Base-by-base conservation (phyloP, 2,888 invertebrate genomes). In the Nemotelus nigrinus region DNA sequence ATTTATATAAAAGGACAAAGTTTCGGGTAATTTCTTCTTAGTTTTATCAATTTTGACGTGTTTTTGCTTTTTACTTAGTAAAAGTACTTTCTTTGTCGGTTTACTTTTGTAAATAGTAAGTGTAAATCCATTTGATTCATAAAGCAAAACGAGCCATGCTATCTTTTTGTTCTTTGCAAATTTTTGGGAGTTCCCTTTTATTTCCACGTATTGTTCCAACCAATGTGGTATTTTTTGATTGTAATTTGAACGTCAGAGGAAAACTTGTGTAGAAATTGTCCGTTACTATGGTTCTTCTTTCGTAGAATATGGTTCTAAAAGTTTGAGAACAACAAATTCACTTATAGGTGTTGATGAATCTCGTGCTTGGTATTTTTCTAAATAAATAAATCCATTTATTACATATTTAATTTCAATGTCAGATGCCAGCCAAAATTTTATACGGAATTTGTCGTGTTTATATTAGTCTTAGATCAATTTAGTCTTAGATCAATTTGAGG, bases 371-470 rank as follows among this genome's bases (percentile, higher is more conserved):
- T 80, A 79, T 77, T 81, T 81, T 63, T 80, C 79, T 44, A 80
- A 64, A 76, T 80, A 80, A 58, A 78, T 79, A 72, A 80, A 80
- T 71, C 67, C 47, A 79, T 80, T 81, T 68, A 80, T 53, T 47
- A 80, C 50, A 78, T 80, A 81, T 70, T 80, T 80, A 8, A 76
- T 77, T 53, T 80, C n/a, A 74, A 80, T 78, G 76, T 80, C 79
- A 55, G 75, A 72, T 7, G 78, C 68, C 43, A 81, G 57, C 80
- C 81, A 80, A 71, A 81, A 81, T 76, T 80, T 41, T 64, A 81
- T 82, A 41, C 81, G 81, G 80, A 82, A 83, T 78, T 82, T 82
- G 64, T 82, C 79, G 2, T 78, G 82, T 76, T 83, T 83, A n/a
- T n/a, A n/a, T n/a, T n/a, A n/a, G n/a, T n/a, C n/a, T n/a, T n/a